A percentile compares a stretch with the other conserved stretches of the same genome.
Conservation (phyloP, 2,797 vertebrate genomes). For the Perodicticus potto region DNA sequence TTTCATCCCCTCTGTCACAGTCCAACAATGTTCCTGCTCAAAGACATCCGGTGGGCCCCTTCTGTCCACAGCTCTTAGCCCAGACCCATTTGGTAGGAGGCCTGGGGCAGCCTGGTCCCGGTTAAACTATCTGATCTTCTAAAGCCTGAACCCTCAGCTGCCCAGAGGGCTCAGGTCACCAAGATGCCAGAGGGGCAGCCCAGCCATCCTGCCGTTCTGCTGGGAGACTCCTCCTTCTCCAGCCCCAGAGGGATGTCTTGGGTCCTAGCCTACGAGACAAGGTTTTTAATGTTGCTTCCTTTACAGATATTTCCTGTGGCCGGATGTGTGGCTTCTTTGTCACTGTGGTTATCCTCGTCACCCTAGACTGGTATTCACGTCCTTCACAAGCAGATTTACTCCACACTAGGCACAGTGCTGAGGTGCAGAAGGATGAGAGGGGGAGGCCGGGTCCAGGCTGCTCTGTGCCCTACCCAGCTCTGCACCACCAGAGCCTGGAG, state of each 20-base stretch:
- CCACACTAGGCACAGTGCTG: accelerated
- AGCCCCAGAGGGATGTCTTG: not conserved
- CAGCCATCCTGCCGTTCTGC: not conserved
- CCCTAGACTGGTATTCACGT: not conserved
- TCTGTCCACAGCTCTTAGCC: not conserved
- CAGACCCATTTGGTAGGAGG: not conserved
- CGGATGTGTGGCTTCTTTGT: not conserved
- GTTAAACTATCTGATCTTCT: not conserved
- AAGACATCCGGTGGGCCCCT: not conserved
- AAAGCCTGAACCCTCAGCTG: not conserved
- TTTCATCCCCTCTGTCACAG: not conserved
- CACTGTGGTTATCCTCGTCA: not conserved
- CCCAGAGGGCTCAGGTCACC: not conserved
- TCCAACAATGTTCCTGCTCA: not conserved
- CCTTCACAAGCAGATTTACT: not conserved
- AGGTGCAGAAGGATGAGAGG: not conserved
- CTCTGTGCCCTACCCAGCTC: no score
- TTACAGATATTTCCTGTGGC: not conserved
- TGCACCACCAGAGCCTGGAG: no score
- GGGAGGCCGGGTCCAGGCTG: no score
- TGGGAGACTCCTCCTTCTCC: not conserved
- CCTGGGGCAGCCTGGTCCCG: not conserved
- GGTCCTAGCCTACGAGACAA: not conserved
- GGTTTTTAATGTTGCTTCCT: not conserved
- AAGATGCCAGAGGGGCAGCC: no score